These are phyloP conservation scores for Fragum whitleyi DNA, from an alignment of 2,888 invertebrate genomes.

Conservation along the genomic window DNA sequence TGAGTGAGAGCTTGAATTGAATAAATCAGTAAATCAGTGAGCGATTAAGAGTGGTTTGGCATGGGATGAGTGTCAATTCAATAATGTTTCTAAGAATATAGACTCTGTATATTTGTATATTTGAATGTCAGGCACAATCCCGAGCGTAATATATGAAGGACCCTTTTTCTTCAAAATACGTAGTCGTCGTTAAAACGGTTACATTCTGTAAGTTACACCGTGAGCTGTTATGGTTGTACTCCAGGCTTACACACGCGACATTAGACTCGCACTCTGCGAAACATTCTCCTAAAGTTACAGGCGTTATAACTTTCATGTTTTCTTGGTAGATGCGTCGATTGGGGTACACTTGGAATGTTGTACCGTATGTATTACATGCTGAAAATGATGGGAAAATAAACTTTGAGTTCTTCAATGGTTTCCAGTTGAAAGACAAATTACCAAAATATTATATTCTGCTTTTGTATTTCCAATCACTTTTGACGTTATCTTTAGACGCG, in stretches of 20 bases:
- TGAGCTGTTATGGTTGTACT: background rate
- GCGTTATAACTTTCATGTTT: background rate
- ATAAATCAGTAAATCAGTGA: too few relatives aligned
- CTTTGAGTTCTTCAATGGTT: too few relatives aligned
- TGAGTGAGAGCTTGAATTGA: too few relatives aligned
- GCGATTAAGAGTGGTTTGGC: too few relatives aligned
- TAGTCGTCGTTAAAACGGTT: background rate
- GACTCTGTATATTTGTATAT: too few relatives aligned
- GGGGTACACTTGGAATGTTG: conserved; percentile 11
- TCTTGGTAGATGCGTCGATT: background rate
- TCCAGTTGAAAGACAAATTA: too few relatives aligned
- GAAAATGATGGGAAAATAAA: background rate
- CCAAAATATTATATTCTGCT: too few relatives aligned
- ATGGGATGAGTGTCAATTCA: too few relatives aligned
- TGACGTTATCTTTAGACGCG: too few relatives aligned
- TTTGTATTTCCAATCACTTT: too few relatives aligned
- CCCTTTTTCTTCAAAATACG: background rate
- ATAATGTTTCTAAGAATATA: too few relatives aligned
- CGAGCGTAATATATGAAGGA: background rate
- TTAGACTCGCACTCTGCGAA: background rate
- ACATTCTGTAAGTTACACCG: background rate
- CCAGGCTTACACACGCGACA: background rate
- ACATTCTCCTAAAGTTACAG: background rate
- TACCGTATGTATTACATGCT: background rate
- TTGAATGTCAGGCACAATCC: background rate